Evolutionary conservation across 2,888 invertebrate genomes (phyloP).

Genomic region (Calameuta pallipes): DNA sequence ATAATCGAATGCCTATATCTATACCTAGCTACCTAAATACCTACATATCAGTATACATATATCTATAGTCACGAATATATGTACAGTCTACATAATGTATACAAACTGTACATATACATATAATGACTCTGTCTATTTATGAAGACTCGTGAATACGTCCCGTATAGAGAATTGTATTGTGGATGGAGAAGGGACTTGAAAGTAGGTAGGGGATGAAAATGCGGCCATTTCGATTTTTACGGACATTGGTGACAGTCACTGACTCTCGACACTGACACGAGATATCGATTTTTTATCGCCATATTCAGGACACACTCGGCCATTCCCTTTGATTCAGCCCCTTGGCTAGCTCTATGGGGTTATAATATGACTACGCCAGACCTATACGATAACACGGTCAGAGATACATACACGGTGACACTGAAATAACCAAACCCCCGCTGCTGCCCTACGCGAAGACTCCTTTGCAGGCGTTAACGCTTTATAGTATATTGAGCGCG

Average conservation of each 20-base stretch:
- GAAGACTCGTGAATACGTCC: not conserved
- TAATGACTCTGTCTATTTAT: not conserved
- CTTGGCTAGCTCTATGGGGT: not conserved
- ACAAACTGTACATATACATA: not conserved
- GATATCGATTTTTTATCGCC: not conserved
- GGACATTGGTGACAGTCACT: not conserved
- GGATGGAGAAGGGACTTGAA: not conserved
- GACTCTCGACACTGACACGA: constrained; percentile 3
- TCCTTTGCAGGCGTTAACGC: constrained; percentile 3
- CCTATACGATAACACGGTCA: not conserved
- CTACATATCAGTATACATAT: not conserved
- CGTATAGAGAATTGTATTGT: not conserved
- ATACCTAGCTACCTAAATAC: not conserved
- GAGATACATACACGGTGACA: not conserved
- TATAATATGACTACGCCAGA: not conserved
- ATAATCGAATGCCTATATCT: constrained; percentile 43
- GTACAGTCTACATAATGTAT: not conserved
- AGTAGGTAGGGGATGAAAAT: not conserved
- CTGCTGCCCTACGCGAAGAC: not conserved
- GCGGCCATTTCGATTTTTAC: not conserved
- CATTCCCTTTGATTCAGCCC: not conserved
- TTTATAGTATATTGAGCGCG: constrained; percentile 5
- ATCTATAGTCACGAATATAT: not conserved
- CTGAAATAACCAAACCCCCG: not conserved
- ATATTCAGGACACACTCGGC: not conserved